Conservation (phyloP, 2,888 invertebrate genomes). For the Protodeltote pygarga region DNA sequence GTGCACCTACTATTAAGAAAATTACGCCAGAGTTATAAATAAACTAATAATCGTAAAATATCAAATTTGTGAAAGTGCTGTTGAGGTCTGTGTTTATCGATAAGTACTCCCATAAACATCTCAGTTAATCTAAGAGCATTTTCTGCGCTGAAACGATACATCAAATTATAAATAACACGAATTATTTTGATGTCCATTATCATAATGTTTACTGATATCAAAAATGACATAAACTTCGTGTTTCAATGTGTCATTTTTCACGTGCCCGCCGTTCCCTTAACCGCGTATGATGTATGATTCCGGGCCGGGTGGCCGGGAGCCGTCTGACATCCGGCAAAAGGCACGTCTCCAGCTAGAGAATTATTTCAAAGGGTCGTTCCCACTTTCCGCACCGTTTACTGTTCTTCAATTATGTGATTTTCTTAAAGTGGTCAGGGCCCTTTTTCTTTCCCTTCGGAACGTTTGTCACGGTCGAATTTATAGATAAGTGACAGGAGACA, state of each 20-base stretch:
- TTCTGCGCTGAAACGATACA: too few species aligned
- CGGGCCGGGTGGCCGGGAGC: too few species aligned
- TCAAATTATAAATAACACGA: too few species aligned
- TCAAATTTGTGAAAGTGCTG: conserved; percentile 9
- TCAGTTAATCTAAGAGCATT: too few species aligned
- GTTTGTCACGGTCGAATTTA: conserved; percentile 63
- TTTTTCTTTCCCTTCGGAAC: conserved; percentile 60
- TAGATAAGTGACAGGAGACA: conserved; percentile 56
- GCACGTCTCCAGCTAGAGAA: conserved; percentile 70
- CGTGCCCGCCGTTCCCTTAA: conserved; percentile 63
- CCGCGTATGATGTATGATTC: conserved; percentile 76
- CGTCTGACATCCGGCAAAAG: conserved; percentile 72
- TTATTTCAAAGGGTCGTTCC: conserved; percentile 70
- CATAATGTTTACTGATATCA: conserved; percentile 25
- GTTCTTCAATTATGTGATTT: conserved; percentile 86
- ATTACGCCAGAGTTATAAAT: too few species aligned
- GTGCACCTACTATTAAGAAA: too few species aligned
- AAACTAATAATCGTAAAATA: conserved; percentile 10
- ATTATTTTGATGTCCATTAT: background rate
- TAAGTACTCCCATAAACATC: too few species aligned
- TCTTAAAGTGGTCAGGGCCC: conserved; percentile 82
- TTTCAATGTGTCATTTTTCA: conserved; percentile 68
- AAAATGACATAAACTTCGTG: conserved; percentile 31
- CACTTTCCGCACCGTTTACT: conserved; percentile 84
- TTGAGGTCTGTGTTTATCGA: too few species aligned